Evolutionary conservation across 1,140 invertebrate genomes (phyloP).

Genomic region (Ceratina calcarata): DNA sequence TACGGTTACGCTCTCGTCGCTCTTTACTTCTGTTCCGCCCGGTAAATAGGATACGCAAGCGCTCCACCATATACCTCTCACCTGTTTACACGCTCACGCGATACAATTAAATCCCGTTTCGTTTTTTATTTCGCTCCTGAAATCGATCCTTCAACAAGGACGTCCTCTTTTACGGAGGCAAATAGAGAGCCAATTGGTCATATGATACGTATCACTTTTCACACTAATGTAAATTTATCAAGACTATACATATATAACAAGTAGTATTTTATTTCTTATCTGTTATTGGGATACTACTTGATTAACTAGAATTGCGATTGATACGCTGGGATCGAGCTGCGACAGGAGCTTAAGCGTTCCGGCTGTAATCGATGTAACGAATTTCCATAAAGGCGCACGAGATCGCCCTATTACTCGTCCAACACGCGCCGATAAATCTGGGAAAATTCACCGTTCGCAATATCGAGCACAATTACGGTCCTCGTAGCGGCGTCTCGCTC

Average conservation of each 20-base stretch:
- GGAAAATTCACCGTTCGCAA: conserved; percentile 41
- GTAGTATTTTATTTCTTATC: too few species aligned
- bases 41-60: conserved; percentile 28
- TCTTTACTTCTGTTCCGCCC: conserved; percentile 17
- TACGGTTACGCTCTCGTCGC: conserved; percentile 28
- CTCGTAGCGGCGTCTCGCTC: too few species aligned
- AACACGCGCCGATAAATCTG: conserved; percentile 47
- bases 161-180: too few species aligned
- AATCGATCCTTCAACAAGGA: not conserved
- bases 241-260: too few species aligned
- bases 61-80: not conserved
- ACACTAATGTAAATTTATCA: too few species aligned
- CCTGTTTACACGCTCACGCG: not conserved
- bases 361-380: conserved; percentile 49
- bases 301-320: too few species aligned
- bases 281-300: too few species aligned
- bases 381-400: conserved; percentile 57
- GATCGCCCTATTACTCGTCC: conserved; percentile 44
- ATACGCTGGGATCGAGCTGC: conserved; percentile 3
- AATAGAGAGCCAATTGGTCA: too few species aligned
- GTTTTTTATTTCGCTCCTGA: not conserved
- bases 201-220: too few species aligned
- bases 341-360: conserved; percentile 30
- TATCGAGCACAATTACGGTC: conserved; percentile 24
- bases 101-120: not conserved